Base-by-base conservation (phyloP, 2,797 vertebrate genomes). In the Spea hammondii region DNA sequence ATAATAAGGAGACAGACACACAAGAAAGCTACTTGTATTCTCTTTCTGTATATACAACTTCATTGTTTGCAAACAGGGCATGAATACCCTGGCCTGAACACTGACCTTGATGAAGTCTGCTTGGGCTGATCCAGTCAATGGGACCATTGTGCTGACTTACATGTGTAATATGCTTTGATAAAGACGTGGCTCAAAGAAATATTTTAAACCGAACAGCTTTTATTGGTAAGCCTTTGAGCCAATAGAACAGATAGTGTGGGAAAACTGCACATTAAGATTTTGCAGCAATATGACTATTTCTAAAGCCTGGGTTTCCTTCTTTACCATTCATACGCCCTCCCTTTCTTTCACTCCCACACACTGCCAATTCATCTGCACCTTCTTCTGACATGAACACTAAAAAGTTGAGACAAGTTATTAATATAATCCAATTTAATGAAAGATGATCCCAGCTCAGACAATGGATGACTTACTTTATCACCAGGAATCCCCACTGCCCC, bases 401-500 rank as follows among this genome's bases (percentile, higher is more conserved):
- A 88, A 92, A 93, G 87, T 92, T 91, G 88, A 87, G 65, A 50
- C 76, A 84, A 86, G 80, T 86, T 85, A 90, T 87, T 74, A 53
- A 88, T 84, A 82, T 9, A 82, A 68, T 76, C 48, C 71, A 80
- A 5, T 5, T 46, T 62, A 50, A 6, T 53, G 51, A 57, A 11
- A 57, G 8, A 64, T 32, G 76, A 87, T 86, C 80, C 84, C 86
- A 87, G 86, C 84, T 57, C 87, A 85, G 75, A 87, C 87, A 85
- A 88, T 89, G 86, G 83, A 84, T 48, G 6, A 85, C 85, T 88
- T 91, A 89, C 88, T 90, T 86, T 89, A 90, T 65, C 57, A 12
- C 8, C 54, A 65, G 17, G 53, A 49, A 4, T 62, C 14, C 55
- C 7, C 54, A 45, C 51, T 54, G 32, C 32, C 68, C 59, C 53